Conservation (phyloP, 92 coral and sea anemone genomes). For the Phenganax stokvisi region DNA sequence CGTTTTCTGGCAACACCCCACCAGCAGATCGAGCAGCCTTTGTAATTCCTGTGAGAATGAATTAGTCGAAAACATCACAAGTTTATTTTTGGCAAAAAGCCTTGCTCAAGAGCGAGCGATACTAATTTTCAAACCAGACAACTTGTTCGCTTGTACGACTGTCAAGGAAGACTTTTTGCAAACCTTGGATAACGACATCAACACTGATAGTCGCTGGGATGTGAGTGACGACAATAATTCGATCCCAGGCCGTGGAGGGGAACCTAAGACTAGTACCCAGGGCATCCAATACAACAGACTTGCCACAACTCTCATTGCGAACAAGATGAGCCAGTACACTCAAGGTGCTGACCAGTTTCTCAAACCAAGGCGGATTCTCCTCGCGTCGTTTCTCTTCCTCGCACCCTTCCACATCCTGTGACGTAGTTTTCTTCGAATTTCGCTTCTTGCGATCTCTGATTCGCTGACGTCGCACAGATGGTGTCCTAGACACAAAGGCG, state of each 20-base stretch:
- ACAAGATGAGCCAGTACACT: slow-evolving; percentile 64
- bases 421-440: not conserved
- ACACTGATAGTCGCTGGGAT: slow-evolving; percentile 60
- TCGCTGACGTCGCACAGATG: slow-evolving; percentile 49
- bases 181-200: slow-evolving; percentile 58
- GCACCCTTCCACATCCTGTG: slow-evolving; percentile 5
- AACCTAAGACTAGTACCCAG: slow-evolving; percentile 64
- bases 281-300: slow-evolving; percentile 49
- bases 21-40: slow-evolving; percentile 88
- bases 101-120: too few relatives aligned
- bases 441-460: slow-evolving; percentile 38
- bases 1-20: slow-evolving; percentile 35
- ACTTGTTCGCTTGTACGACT: too few relatives aligned
- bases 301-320: slow-evolving; percentile 57
- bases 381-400: not conserved
- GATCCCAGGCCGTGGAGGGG: slow-evolving; percentile 68
- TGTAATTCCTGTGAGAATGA: slow-evolving; percentile 41
- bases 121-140: too few relatives aligned
- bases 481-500: slow-evolving; percentile 13
- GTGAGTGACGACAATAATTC: slow-evolving; percentile 75
- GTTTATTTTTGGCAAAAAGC: not conserved
- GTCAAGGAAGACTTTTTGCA: not conserved
- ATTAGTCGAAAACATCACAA: not conserved
- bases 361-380: slow-evolving; percentile 90
- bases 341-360: slow-evolving; percentile 58